Base-by-base conservation (phyloP, 1,140 invertebrate species). In the Tyrophagus putrescentiae region DNA sequence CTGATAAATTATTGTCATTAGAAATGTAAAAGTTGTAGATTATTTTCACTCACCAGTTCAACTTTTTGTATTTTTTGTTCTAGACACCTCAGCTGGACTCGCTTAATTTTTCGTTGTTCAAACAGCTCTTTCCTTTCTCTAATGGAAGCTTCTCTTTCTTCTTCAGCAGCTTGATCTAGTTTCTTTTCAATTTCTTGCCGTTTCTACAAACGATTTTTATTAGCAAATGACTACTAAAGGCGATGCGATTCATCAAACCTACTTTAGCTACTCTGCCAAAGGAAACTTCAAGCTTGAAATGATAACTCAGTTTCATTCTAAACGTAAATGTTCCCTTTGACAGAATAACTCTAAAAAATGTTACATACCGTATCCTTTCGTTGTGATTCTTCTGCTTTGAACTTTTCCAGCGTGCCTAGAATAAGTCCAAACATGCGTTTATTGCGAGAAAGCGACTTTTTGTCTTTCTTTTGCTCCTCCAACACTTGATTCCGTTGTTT, bases 361-460 rank as follows among this genome's bases (percentile, higher is more conserved):
- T 32, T 52, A 64, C 61, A 67, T 68, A 79, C 79, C 70, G 76
- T 76, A 67, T 80, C 69, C 72, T 89, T 87, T 60, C 89, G 73
- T 63, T 84, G 83, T 56, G 86, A 88, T 73, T 95, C 89, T 71
- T 97, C 92, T 70, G 89, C 85, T 68, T 89, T 84, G 71, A 97
- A 97, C 71, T 89, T 91, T 68, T 94, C 87, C 63, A 97, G 72
- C 41, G 92, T 96, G 4, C 92, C 92, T 33, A 97, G 72, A 34
- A 97, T 75, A 29, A 87, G 85, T 27, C 92, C 90, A 77, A 97
- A 95, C 85, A 97, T 95, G 63, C 93, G 78, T 62, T 84, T 79
- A 74, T 94, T 94, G 63, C 90, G 75, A 50, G 62, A 87, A 64
- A 83, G 79, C 56, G 85, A 85, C 66, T 84, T 80, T 64, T 84